Evolutionary conservation across 2,888 invertebrate genomes (phyloP).

Genomic region (Apocheima hispidaria): DNA sequence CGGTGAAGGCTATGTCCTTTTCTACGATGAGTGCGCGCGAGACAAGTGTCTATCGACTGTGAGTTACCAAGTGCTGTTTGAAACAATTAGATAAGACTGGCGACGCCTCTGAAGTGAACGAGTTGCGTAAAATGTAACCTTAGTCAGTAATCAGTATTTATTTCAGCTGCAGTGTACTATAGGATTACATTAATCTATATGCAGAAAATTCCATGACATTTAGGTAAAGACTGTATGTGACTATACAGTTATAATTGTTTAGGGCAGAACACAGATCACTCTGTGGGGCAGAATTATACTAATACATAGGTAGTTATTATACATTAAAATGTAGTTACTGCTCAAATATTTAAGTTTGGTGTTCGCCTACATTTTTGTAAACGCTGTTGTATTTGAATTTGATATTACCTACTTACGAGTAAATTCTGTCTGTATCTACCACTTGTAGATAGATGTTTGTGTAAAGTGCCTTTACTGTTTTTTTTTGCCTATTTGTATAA

Average conservation of each 20-base stretch:
- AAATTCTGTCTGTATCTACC: constrained; percentile 16
- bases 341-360: constrained; percentile 28
- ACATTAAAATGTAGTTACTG: constrained; percentile 25
- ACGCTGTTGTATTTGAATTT: constrained; percentile 15
- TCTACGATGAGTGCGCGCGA: constrained; percentile 33
- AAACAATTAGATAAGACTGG: constrained; percentile 29
- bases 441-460: constrained; percentile 15
- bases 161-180: constrained; percentile 45
- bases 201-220: constrained; percentile 40
- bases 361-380: constrained; percentile 15
- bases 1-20: constrained; percentile 60
- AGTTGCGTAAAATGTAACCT: constrained; percentile 42
- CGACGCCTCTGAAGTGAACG: constrained; percentile 43
- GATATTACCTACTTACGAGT: constrained; percentile 6
- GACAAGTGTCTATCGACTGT: constrained; percentile 45
- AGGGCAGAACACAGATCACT: too few species aligned
- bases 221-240: constrained; percentile 32
- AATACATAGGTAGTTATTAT: constrained; percentile 19
- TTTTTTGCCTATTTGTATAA: constrained; percentile 9
- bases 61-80: constrained; percentile 68
- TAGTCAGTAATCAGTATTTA: constrained; percentile 63
- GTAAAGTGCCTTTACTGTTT: constrained; percentile 30
- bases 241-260: constrained; percentile 33
- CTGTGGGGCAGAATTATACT: constrained; percentile 6
- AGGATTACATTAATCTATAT: constrained; percentile 25